Conservation (phyloP, 2,888 invertebrate genomes). For the Agrochola macilenta region DNA sequence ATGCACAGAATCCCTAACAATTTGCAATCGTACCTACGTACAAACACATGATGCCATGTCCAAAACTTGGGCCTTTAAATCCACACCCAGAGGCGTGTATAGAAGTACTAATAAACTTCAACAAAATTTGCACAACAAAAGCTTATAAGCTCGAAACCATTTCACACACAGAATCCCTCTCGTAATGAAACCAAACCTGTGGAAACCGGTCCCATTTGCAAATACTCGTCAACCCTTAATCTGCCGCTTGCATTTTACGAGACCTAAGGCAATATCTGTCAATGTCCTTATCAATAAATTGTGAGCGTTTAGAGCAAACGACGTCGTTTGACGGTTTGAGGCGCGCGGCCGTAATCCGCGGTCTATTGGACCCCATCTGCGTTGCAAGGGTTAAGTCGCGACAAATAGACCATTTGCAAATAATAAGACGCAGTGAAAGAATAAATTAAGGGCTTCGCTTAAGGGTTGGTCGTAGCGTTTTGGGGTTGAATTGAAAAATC, state of each 20-base stretch:
- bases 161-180: conserved; percentile 77
- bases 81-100: conserved; percentile 60
- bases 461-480: conserved; percentile 62
- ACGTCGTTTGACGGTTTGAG: conserved; percentile 89
- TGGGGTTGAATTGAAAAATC: conserved; percentile 68
- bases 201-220: conserved; percentile 87
- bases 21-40: neutral
- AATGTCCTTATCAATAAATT: conserved; percentile 91
- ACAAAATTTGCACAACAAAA: conserved; percentile 78
- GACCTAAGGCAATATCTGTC: conserved; percentile 88
- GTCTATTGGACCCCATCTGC: conserved; percentile 88
- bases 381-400: conserved; percentile 89
- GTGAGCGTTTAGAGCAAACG: conserved; percentile 86
- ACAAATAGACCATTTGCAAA: conserved; percentile 91
- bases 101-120: conserved; percentile 69
- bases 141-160: conserved; percentile 75
- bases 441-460: conserved; percentile 87
- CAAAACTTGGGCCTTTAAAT: conserved; percentile 32
- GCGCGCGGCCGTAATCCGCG: conserved; percentile 86
- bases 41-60: conserved; percentile 8
- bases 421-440: conserved; percentile 90
- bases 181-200: conserved; percentile 83
- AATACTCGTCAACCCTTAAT: conserved; percentile 87
- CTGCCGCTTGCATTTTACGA: conserved; percentile 89
- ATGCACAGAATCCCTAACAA: neutral